Base-by-base conservation (phyloP, 2,113 vertebrate genomes). In the Morone chrysops region DNA sequence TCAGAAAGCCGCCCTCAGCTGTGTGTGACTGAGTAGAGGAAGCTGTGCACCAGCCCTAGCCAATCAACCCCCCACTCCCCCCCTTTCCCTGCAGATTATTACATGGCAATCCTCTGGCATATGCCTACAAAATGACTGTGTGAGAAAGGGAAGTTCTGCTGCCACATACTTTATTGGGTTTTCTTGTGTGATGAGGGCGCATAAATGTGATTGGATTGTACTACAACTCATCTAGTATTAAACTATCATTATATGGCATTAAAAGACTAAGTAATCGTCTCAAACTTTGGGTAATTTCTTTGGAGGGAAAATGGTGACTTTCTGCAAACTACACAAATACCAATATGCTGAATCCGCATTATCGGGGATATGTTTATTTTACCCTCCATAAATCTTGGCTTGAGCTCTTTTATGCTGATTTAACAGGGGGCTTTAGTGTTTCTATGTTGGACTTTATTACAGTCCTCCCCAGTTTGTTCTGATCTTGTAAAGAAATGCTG, bases 31-130 rank as follows among this genome's bases (percentile, higher is more conserved):
- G 80, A 60, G 45, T 8, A 63, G 71, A 68, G 57, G 59, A 80
- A 50, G 69, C 69, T 75, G 60, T 80, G 61, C 40, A 53, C 67
- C 56, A 67, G 53, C 62, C 56, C 62, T 17, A 13, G 60, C 69
- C 72, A 56, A 67, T 70, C 75, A 72, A 20, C 36, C 8, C 40
- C 31, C 62, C 57, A n/a, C 48, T 66, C 75, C 62, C 69, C 25
- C 25, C 25, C 25, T 25, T 25, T 25, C 66, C 63, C 73, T 78
- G 81, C 82, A 87, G 89, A 91, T 92, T 83, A 90, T 86, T 90
- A 86, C 88, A 54, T 75, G 69, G 84, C 83, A 89, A 87, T 90
- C 87, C 70, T 70, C 62, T 75, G 84, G 70, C 89, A 91, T 90
- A 92, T 86, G 89, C 45, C 73, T 69, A 69, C 59, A 87, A 81